Base-by-base conservation (phyloP, 2,113 vertebrate genomes). In the Peromyscus polionotus region DNA sequence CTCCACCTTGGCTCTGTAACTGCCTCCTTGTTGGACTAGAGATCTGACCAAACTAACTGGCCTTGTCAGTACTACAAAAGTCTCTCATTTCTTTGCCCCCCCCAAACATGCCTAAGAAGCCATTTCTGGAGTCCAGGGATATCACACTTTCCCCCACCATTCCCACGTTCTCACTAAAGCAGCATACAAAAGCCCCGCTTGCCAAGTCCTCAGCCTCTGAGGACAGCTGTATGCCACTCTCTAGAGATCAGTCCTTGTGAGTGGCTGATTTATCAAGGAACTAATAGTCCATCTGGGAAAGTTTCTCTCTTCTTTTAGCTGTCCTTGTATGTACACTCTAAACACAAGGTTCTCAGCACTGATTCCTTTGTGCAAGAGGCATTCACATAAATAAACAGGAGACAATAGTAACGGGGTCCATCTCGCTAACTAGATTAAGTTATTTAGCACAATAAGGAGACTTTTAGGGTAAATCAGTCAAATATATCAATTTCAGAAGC, bases 1-100 rank as follows among this genome's bases (percentile, higher is more conserved):
- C 91, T 90, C 95, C 17, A 90, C 95, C 39, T 67, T 95, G 88
- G 93, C 91, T 96, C 65, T 90, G 70, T 68, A 96, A 85, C 83
- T 75, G 90, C 73, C 39, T 88, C 63, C 28, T 68, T 83, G 11
- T 19, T 13, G 28, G 54, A 57, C 57, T 67, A 88, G 20, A 22
- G 68, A 89, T 86, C 90, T 95, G 51, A 20, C 67, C 89, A 93
- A 91, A 92, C 61, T 93, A 97, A 91, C 79, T 39, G 65, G 75
- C 70, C 90, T 84, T 12, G 68, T 42, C 83, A 36, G 59, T 85
- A 88, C 39, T 89, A 70, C 36, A 95, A 80, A 88, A 57, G 90
- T 72, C 22, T 45, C 57, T 83, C 57, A 33, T 61, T 83, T 39
- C 83, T 85, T 39, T 85, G 59, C 14, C 45, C 9, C 9, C 9